These are phyloP conservation scores for Pseudochirops cupreus DNA, from an alignment of 2,797 vertebrate genomes.

Conservation along the genomic window DNA sequence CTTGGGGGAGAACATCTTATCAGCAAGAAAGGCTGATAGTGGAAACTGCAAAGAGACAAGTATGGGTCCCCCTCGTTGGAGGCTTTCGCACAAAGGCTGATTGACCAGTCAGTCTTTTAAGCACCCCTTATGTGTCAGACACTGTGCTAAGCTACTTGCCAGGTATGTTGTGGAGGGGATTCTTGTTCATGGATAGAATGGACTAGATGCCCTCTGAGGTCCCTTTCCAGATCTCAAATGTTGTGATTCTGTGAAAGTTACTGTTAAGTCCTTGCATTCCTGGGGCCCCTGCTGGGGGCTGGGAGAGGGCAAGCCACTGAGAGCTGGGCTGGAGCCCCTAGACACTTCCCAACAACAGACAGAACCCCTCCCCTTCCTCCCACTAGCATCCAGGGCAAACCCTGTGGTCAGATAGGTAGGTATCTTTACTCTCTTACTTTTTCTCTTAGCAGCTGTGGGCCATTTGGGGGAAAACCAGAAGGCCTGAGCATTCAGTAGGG, in stretches of 20 bases:
- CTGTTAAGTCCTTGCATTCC: neutral
- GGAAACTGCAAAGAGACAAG: neutral
- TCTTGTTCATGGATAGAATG: neutral
- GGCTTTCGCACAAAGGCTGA: neutral
- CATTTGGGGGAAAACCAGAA: neutral
- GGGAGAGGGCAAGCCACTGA: neutral
- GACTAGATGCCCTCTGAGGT: neutral
- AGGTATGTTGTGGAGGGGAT: neutral
- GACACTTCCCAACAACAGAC: neutral
- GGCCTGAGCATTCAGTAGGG: neutral
- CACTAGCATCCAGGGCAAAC: neutral
- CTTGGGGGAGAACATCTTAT: conserved; percentile 59
- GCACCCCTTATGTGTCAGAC: neutral
- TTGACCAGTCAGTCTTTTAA: neutral
- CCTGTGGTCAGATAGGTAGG: neutral
- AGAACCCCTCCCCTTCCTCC: neutral
- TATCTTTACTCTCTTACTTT: neutral
- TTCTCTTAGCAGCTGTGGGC: neutral
- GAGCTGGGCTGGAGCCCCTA: neutral
- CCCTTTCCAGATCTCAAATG: neutral
- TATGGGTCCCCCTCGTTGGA: neutral
- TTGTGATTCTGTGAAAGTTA: neutral
- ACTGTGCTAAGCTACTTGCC: neutral
- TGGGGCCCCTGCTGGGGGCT: neutral
- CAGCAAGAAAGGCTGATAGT: neutral